Percentiles rank a stretch among this genome's conserved stretches.
Evolutionary conservation across 2,113 vertebrate genomes (phyloP).

Genomic region (Stegastes partitus): DNA sequence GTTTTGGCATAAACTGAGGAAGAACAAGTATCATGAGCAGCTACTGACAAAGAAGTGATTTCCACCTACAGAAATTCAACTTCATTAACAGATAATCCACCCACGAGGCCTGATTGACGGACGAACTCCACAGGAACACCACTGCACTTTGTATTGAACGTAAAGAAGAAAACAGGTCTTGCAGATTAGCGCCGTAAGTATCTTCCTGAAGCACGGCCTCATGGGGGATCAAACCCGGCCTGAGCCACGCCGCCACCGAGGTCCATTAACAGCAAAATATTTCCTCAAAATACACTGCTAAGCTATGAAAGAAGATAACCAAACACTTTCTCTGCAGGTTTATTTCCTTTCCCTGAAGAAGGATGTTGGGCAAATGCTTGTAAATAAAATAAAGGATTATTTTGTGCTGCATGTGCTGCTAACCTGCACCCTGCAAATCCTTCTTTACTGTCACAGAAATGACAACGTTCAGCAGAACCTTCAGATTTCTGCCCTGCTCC

Average conservation of each 20-base stretch:
- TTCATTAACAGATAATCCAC: constrained; percentile 34
- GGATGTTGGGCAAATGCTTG: background rate
- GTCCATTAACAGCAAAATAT: constrained; percentile 55
- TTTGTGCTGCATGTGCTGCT: background rate
- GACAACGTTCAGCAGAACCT: background rate
- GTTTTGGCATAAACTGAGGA: too few species aligned
- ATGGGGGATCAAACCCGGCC: constrained; percentile 31
- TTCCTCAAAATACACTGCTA: background rate
- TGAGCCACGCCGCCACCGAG: constrained; percentile 15
- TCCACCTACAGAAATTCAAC: constrained; percentile 8
- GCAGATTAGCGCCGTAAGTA: constrained; percentile 35
- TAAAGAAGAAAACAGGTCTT: background rate
- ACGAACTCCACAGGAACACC: constrained; percentile 12
- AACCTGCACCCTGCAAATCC: background rate
- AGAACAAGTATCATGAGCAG: too few species aligned
- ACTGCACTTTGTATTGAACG: constrained; percentile 7
- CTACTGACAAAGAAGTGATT: background rate
- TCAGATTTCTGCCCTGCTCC: too few species aligned
- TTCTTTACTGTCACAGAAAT: background rate
- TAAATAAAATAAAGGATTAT: constrained; percentile 4
- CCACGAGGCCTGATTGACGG: constrained; percentile 7
- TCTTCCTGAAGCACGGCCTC: constrained; percentile 14
- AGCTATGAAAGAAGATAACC: constrained; percentile 14
- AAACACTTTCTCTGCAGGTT: background rate
- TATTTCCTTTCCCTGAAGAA: constrained; percentile 13